Evolutionary conservation across 1,140 invertebrate genomes (phyloP), one percentile per base, ranked within the genome.

Genomic region (Triops cancriformis): DNA sequence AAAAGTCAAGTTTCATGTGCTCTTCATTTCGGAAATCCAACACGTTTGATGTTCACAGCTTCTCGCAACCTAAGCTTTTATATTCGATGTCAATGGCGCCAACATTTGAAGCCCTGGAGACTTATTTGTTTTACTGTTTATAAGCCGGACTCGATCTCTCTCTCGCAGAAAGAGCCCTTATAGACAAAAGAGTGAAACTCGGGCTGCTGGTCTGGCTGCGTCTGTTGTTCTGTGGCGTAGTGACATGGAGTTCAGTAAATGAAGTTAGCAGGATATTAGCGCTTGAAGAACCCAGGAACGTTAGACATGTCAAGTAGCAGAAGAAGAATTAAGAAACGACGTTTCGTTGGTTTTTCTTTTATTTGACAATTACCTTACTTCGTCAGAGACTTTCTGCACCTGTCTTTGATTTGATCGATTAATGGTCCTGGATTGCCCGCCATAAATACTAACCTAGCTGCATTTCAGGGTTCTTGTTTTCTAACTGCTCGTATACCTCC

Each of bases 21-120:
- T 64, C 51, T 64, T 64, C 51, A 64, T 64, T 64, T 64, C 51
- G 51, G 51, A 64, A 64, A 64, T 64, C 51, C n/a, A 64, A 64
- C 51, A 64, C 51, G n/a, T 23, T n/a, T 23, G 51, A 64, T 64
- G 31, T 64, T 64, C 18, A 9, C 18, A 64, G n/a, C 51, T 64
- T 64, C 51, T 64, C 51, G 14, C 51, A 64, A 64, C 23, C n/a
- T 64, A 64, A 64, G 51, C 51, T 64, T 37, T 23, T 64, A 64
- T 18, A 64, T 64, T n/a, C 51, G 51, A 64, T 64, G 51, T 64
- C 51, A 64, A 18, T 64, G 51, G 51, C 51, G 51, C 51, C 51
- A 64, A 64, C 51, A 64, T 64, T 64, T 23, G 51, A 64, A 64
- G 51, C 51, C 51, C 18, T 23, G 14, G 51, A 23, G 51, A 64